Base-by-base conservation (phyloP, 2,888 invertebrate genomes). In the Rhagonycha fulva region DNA sequence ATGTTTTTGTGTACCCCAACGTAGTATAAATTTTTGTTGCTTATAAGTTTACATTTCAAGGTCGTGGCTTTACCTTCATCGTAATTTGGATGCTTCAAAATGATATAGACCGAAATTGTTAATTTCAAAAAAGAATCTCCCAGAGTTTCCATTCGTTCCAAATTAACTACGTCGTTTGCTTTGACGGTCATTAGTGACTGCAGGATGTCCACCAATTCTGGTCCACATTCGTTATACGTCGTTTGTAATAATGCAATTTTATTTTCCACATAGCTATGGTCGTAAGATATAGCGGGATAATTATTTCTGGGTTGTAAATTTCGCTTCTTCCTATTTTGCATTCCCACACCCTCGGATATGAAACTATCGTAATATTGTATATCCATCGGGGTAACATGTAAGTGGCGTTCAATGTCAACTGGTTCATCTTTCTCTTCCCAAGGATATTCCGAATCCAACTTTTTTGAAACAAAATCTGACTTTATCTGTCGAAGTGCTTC, bases 101-200 rank as follows among this genome's bases (percentile, higher is more conserved):
- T 94, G 19, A 97, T 88, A 85, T 92, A 95, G 3, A 95, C 87
- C 0, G 94, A 94, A 1, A 92, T 90, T 1, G 94, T 92, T 82
- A 93, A 94, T 88, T 98, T 98, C 9, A 98, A 88, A 86, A 95
- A 95, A 0, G 96, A 94, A 86, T 98, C 98, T 0, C 98, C 98
- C 4, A 98, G 90, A 0, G 96, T 96, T 87, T 98, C 97, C 12
- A 94, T 88, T 1, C 96, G 89, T 85, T 98, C 98, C 81, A 96
- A 87, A 85, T 95, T 91, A 79, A 96, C 92, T 5, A 91, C 90
- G 83, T 98, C 97, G 78, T 92, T 90, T 0, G 94, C 92, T 76
- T 91, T 91, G 47, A 93, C 92, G 1, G 93, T 90, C 0, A 95
- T 96, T 0, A 97, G 84, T 0, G 95, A 94, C 84, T 91, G 86